A percentile compares a stretch with the other conserved stretches of the same genome.
These are phyloP conservation scores for Aphelenchoides besseyi DNA, from an alignment of 1,140 invertebrate species.

Conservation along the genomic window DNA sequence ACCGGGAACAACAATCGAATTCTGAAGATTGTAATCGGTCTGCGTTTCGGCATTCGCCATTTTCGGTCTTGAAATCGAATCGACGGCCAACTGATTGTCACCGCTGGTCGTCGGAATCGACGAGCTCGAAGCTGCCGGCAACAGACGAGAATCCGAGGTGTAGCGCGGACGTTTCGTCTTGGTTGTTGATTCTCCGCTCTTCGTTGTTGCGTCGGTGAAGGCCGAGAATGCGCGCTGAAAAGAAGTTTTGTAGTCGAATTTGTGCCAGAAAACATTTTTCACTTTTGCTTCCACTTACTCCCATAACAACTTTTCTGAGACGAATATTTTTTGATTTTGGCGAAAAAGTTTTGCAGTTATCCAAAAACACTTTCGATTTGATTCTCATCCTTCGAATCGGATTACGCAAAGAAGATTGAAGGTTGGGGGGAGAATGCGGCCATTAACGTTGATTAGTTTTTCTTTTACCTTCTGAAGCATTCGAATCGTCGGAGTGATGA, in stretches of 20 bases:
- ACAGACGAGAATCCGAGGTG: not conserved
- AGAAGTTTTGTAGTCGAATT: not conserved
- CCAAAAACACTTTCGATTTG: too few species aligned
- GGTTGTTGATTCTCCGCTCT: not conserved
- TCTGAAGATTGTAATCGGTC: not conserved
- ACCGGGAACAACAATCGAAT: conserved; percentile 3
- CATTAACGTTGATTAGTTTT: too few species aligned
- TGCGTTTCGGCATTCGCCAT: not conserved
- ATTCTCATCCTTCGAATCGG: too few species aligned
- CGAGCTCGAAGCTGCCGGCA: not conserved
- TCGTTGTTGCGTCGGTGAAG: not conserved
- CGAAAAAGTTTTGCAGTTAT: too few species aligned
- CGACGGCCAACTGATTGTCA: not conserved
- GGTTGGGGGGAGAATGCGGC: too few species aligned
- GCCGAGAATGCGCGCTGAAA: not conserved
- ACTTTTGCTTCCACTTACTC: too few species aligned
- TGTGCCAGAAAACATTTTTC: too few species aligned
- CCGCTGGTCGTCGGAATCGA: not conserved
- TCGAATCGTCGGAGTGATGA: too few species aligned
- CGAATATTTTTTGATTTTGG: too few species aligned
- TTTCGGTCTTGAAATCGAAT: not conserved
- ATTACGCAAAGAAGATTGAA: too few species aligned
- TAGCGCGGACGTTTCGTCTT: not conserved
- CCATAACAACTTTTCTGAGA: too few species aligned
- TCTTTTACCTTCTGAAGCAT: too few species aligned